phyloP scores from a whole-genome alignment of 2,113 vertebrate genomes.

The Gasterosteus aculeatus region DNA sequence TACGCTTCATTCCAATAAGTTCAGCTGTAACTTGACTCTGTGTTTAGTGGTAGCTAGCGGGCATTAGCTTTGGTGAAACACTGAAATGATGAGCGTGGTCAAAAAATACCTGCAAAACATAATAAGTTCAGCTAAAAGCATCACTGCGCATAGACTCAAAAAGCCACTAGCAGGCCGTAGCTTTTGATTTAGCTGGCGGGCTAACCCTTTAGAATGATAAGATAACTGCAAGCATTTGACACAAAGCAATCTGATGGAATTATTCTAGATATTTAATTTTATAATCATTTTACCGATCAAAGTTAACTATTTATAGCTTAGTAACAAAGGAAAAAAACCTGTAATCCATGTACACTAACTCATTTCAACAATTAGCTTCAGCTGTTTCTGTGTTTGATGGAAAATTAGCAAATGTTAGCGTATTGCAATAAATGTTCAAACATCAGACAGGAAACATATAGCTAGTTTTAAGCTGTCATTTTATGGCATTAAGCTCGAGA shows the following conservation, averaged over 20 bases:
- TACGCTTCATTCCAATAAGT: too few species aligned
- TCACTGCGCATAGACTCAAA: too few species aligned
- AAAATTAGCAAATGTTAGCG: too few species aligned
- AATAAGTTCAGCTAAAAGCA: not conserved
- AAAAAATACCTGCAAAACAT: not conserved
- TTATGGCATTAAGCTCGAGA: not conserved
- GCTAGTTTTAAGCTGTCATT: not conserved
- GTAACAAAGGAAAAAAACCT: not conserved
- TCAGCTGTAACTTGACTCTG: not conserved
- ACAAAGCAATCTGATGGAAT: not conserved
- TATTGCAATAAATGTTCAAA: not conserved
- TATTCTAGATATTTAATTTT: not conserved
- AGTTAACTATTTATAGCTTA: not conserved
- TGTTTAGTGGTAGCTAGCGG: too few species aligned
- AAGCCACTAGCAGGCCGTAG: too few species aligned
- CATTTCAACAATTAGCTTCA: not conserved
- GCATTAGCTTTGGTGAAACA: not conserved
- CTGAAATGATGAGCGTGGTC: not conserved
- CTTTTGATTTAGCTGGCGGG: not conserved
- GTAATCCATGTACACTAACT: not conserved
- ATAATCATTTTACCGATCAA: too few species aligned
- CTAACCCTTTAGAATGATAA: not conserved
- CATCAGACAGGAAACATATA: not conserved
- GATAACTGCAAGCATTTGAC: not conserved
- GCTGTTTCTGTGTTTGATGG: not conserved